Evolutionary conservation across 2,113 vertebrate species (phyloP).

Genomic region (Equus quagga): DNA sequence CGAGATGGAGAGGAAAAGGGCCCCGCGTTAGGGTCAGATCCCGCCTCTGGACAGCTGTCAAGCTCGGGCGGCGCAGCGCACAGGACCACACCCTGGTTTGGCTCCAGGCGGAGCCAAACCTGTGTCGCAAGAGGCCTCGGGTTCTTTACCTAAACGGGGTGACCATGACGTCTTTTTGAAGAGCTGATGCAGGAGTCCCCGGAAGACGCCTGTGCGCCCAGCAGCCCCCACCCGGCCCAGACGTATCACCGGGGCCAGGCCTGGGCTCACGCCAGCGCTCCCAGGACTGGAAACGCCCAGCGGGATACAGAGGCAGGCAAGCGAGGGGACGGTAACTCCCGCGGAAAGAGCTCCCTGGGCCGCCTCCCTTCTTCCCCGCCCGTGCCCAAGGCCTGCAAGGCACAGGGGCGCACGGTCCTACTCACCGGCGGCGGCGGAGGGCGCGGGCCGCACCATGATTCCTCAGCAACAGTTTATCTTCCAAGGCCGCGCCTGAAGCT

Average conservation of each 20-base stretch:
- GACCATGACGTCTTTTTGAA: neutral
- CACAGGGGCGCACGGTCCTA: neutral
- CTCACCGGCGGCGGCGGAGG: slow-evolving; percentile 60
- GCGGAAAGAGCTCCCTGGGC: neutral
- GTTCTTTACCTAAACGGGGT: neutral
- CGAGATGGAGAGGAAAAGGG: neutral
- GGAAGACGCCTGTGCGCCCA: neutral
- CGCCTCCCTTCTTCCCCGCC: neutral
- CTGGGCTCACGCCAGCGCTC: neutral
- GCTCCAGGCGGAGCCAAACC: neutral
- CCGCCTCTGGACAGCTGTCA: neutral
- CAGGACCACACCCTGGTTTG: neutral
- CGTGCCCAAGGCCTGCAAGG: neutral
- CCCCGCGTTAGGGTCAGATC: neutral
- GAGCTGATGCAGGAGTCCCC: neutral
- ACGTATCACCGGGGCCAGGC: neutral
- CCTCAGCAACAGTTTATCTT: neutral
- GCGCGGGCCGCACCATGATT: neutral
- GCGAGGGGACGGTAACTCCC: neutral
- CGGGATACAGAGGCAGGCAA: neutral
- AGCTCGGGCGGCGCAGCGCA: neutral
- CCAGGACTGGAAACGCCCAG: neutral
- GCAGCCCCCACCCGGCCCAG: neutral
- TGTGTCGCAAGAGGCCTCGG: neutral
- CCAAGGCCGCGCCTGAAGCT: neutral